Evolutionary conservation across 92 coral and sea anemone species (phyloP), one percentile per base, ranked within the genome.

Genomic region (Zoanthus sansibaricus): DNA sequence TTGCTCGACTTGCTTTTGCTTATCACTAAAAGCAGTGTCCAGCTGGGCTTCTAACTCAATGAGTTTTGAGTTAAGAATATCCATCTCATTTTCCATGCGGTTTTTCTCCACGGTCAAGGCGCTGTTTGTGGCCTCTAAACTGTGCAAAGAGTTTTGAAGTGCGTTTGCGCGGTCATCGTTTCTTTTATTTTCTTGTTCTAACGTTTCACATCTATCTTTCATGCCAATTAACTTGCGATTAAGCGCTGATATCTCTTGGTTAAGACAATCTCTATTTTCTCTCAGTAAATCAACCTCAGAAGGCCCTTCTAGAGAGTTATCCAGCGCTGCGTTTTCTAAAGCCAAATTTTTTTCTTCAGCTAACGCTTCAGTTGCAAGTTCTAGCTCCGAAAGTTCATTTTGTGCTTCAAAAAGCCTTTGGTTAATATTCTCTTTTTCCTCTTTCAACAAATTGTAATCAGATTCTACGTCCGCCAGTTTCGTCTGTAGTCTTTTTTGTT

Each of bases 401-500:
- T 93, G 95, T 9, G 92, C 61, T 44, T 90, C 94, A 56, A 90
- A 86, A 9, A 97, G 71, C n/a, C 93, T 95, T 3, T 92, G 91
- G 44, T 83, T 93, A n/a, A 97, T 86, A 52, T 93, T 88, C 17
- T 97, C 97, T 76, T 92, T 95, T 82, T 97, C 99, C 77, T 97
- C 97, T 84, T 88, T 86, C 7, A 97, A 89, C 9, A 97, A 83
- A 14, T 85, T 85, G 56, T 83, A 70, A 30, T 94, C 93, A 9
- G 97, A 82, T 75, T 95, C 94, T 56, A 97, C 92, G 83, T 97
- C 98, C 3, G 95, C 76, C 16, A 73, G 61, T 71, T 95, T 91
- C 76, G 95, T 78, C 82, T 95, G 94, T 46, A 89, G 84, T 83
- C 90, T 90, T 51, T 92, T 92, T 32, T 87, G 93, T 62, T 94